Evolutionary conservation across 2,888 invertebrate genomes (phyloP).

Genomic region (Lysandra coridon): DNA sequence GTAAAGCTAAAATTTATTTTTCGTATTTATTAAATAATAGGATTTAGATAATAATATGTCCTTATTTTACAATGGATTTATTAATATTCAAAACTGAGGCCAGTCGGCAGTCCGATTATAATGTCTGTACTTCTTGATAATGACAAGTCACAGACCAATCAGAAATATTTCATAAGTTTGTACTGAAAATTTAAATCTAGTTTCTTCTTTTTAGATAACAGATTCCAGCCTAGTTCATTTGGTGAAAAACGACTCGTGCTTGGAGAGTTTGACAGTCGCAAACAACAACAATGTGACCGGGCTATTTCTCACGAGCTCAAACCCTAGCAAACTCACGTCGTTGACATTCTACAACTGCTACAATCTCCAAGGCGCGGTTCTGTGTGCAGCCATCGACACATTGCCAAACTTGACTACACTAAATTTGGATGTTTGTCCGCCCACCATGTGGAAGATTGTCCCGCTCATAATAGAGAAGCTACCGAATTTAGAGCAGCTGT

Average conservation of each 20-base stretch:
- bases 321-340: constrained; percentile 54
- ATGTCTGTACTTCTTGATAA: too few species aligned
- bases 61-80: too few species aligned
- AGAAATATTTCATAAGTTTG: too few species aligned
- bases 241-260: constrained; percentile 60
- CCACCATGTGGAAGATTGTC: constrained; percentile 65
- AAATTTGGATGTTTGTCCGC: constrained; percentile 62
- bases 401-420: constrained; percentile 58
- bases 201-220: constrained; percentile 56
- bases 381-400: constrained; percentile 58
- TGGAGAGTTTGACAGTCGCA: constrained; percentile 61
- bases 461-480: constrained; percentile 62
- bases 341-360: constrained; percentile 70
- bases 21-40: too few species aligned
- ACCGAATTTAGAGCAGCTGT: constrained; percentile 61
- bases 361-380: constrained; percentile 65
- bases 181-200: not conserved
- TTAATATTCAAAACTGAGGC: too few species aligned
- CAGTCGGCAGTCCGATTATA: too few species aligned
- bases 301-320: constrained; percentile 61
- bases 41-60: too few species aligned
- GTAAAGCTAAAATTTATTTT: constrained; percentile 45
- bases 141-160: too few species aligned
- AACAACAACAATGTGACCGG: constrained; percentile 71
- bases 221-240: constrained; percentile 67